Base-by-base conservation (phyloP, 2,113 vertebrate species). In the Macrotus californicus region DNA sequence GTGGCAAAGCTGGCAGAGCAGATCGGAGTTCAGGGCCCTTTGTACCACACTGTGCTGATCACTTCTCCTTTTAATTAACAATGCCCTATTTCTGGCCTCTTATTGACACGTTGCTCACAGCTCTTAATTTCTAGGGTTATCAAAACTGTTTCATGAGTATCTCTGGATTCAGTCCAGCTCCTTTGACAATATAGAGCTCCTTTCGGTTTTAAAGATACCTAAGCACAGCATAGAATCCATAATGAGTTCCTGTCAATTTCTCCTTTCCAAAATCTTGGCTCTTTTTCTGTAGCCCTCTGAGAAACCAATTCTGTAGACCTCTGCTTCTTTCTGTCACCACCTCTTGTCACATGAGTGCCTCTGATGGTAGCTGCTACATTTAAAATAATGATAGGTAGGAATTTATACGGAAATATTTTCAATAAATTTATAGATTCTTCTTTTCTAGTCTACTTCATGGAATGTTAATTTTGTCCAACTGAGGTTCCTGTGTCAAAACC, bases 1-100 rank as follows among this genome's bases (percentile, higher is more conserved):
- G 46, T 52, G 75, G 85, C 64, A 79, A 48, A 46, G 31, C 54
- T 59, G 69, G 66, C 16, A 52, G 22, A 87, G 73, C 41, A 76
- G 61, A 31, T 31, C 29, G 59, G 70, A 72, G 34, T 52, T 88
- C 64, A 48, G 26, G 6, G n/a, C 26, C 66, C 81, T 94, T 70
- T 50, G 12, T 26, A 29, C 75, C 34, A 5, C 26, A 31, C 81
- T 36, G 19, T 22, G 34, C 50, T 34, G 54, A 52, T 85, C 72
- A 81, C 46, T 95, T 81, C 69, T 85, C 66, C 79, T 90, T 89
- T 92, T 91, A 77, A 77, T 75, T 48, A 80, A 88, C 90, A 90
- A 34, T 79, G 50, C 64, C 91, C 61, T 67, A 0, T 70, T 89
- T 50, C 52, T 83, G 69, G 59, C 56, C 93, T 75, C 50, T 91